A percentile compares a stretch with the other conserved stretches of the same genome.
Conservation (phyloP, 2,113 vertebrate genomes). For the Grantiella picta region DNA sequence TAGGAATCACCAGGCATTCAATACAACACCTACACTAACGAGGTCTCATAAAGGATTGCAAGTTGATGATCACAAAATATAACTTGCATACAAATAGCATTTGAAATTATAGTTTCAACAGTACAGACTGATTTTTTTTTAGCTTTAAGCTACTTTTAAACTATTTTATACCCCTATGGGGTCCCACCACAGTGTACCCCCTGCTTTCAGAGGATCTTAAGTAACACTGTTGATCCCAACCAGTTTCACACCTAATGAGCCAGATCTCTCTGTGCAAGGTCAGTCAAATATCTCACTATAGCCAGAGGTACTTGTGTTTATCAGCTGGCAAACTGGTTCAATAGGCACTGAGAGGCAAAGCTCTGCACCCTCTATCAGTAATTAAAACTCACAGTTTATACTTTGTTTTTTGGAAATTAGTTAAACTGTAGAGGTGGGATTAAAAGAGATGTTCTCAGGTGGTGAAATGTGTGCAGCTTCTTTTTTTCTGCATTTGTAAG, state of each 20-base stretch:
- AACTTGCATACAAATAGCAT: background rate
- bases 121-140: background rate
- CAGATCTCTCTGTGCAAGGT: too few relatives aligned
- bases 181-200: too few relatives aligned
- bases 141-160: background rate
- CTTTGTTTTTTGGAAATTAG: background rate
- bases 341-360: background rate
- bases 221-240: background rate
- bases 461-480: background rate
- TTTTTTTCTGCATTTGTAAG: background rate
- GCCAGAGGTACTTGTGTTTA: background rate
- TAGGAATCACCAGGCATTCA: background rate
- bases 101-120: background rate
- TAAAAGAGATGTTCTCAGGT: background rate
- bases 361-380: background rate
- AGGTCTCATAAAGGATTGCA: background rate
- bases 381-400: background rate
- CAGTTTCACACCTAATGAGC: background rate
- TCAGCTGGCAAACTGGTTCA: background rate
- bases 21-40: background rate
- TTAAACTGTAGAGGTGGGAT: background rate
- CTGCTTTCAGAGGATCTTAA: background rate
- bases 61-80: background rate
- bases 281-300: background rate
- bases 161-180: fast-evolving